A percentile compares a stretch with the other conserved stretches of the same genome.
Evolutionary conservation across 2,888 invertebrate genomes (phyloP).

Genomic region (Polietes domitor): DNA sequence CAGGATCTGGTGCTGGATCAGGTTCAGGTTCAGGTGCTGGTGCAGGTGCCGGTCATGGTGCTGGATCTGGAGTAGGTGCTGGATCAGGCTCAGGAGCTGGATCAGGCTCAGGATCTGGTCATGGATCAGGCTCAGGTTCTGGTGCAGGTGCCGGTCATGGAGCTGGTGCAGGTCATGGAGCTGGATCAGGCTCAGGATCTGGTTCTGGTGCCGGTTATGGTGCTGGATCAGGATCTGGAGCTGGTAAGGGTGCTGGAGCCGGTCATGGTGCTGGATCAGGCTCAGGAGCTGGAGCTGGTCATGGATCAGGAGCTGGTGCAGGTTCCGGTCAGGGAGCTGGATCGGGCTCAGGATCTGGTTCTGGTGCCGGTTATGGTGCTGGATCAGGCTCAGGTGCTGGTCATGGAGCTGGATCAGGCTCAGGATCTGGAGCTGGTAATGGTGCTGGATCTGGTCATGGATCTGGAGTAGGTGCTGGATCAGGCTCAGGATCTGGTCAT

Average conservation of each 20-base stretch:
- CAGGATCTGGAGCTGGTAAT: not conserved
- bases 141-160: slow-evolving; percentile 35
- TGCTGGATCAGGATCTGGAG: not conserved
- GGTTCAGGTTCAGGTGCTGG: not conserved
- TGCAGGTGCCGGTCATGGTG: not conserved
- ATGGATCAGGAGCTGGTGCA: slow-evolving; percentile 87
- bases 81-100: not conserved
- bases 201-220: slow-evolving; percentile 4
- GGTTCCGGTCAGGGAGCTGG: slow-evolving; percentile 92
- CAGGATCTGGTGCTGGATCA: not conserved
- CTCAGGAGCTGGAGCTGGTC: not conserved
- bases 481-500: not conserved
- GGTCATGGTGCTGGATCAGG: not conserved
- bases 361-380: slow-evolving; percentile 4
- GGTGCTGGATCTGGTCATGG: not conserved
- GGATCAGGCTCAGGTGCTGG: not conserved
- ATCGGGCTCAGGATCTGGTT: slow-evolving; percentile 24
- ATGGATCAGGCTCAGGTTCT: not conserved
- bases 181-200: not conserved
- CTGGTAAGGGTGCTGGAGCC: not conserved
- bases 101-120: not conserved
- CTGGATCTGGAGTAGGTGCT: not conserved
- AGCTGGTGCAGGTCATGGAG: slow-evolving; percentile 12
- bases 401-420: not conserved
- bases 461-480: not conserved